Conservation (phyloP, 2,888 invertebrate species). For the Elmis aenea region DNA sequence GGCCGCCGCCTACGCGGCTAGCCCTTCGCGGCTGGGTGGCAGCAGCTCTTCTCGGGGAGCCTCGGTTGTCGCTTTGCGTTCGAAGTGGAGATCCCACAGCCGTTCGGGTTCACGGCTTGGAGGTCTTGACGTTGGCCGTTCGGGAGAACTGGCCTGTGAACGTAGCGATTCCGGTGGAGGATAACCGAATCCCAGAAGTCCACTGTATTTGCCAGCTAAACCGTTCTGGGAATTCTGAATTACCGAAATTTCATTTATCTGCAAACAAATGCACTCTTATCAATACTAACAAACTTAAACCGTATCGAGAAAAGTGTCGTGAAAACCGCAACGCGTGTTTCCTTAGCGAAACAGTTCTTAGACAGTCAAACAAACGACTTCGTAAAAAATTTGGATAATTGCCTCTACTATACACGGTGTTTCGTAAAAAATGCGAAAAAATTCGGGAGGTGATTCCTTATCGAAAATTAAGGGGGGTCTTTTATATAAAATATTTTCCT, state of each 20-base stretch:
- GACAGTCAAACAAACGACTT: no score
- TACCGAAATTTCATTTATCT: conserved; percentile 78
- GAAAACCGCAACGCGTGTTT: no score
- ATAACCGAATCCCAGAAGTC: conserved; percentile 71
- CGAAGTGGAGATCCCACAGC: conserved; percentile 56
- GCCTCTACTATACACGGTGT: no score
- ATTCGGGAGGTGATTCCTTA: no score
- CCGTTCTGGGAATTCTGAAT: conserved; percentile 71
- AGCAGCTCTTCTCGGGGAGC: conserved; percentile 49
- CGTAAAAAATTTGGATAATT: no score
- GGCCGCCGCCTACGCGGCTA: conserved; percentile 58
- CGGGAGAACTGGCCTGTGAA: conserved; percentile 53
- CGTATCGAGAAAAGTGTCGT: no score
- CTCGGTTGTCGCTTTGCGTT: conserved; percentile 47
- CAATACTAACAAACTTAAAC: no score
- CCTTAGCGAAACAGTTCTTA: no score
- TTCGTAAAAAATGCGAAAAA: no score
- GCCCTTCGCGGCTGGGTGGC: conserved; percentile 65
- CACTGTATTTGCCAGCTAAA: conserved; percentile 62
- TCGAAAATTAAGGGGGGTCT: no score
- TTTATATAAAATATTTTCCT: no score
- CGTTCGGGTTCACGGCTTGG: conserved; percentile 47
- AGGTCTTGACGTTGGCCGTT: conserved; percentile 47
- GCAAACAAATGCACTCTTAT: no score
- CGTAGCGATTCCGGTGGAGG: conserved; percentile 52